A percentile compares a stretch with the other conserved stretches of the same genome.
phyloP scores from a whole-genome alignment of 2,797 vertebrate species.

The Acrocephalus scirpaceus region DNA sequence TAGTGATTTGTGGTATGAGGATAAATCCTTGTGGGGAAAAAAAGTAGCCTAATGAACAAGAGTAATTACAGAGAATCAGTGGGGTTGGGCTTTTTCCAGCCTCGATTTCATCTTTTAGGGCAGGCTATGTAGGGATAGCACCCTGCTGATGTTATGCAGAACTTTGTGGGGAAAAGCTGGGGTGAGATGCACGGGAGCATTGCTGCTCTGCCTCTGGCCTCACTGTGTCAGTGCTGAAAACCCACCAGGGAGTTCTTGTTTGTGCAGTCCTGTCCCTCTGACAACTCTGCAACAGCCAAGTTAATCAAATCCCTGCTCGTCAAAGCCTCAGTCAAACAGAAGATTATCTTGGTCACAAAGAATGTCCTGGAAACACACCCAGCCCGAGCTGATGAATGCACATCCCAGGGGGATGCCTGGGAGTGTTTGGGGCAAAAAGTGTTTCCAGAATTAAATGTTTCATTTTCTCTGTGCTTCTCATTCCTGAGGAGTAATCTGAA shows the following conservation, averaged over 20 bases:
- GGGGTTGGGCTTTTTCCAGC: not conserved
- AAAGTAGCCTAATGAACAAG: not conserved
- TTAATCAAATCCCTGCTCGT: not conserved
- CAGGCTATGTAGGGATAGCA: not conserved
- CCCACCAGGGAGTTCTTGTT: not conserved
- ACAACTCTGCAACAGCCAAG: not conserved
- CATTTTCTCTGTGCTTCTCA: not conserved
- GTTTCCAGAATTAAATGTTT: not conserved
- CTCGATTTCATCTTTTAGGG: not conserved
- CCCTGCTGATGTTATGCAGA: not conserved
- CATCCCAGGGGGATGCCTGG: not conserved
- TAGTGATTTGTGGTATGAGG: not conserved
- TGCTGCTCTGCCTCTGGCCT: not conserved
- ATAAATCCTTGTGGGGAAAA: not conserved
- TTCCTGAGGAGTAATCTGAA: not conserved
- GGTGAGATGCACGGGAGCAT: not conserved
- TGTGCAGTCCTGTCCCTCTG: not conserved
- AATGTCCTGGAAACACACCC: slow-evolving; percentile 1
- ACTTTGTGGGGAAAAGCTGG: not conserved
- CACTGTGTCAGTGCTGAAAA: not conserved
- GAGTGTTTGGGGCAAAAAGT: not conserved
- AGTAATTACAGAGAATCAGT: not conserved
- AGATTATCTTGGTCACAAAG: slow-evolving; percentile 5
- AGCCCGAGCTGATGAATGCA: not conserved
- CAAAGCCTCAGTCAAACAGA: not conserved